Evolutionary conservation across 2,797 vertebrate genomes (phyloP), one percentile per base, ranked within the genome.

Genomic region (Malacoctenus gilli): DNA sequence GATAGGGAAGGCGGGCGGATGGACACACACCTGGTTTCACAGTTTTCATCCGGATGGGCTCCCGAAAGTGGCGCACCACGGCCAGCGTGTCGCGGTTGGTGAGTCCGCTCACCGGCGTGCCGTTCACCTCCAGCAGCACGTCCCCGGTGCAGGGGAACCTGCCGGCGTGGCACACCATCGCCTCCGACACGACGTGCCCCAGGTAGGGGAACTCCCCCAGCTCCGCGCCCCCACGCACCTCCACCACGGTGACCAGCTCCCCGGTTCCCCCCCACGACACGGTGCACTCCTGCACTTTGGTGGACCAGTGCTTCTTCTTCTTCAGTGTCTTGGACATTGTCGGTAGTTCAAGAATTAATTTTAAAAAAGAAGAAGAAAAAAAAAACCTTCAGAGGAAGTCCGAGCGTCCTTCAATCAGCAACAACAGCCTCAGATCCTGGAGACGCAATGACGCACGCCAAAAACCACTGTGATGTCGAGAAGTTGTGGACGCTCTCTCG

Each of bases 71-170:
- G 31, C 95, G 91, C 77, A 98, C 89, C 82, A 98, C 96, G 21
- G 96, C 96, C 76, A 96, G 89, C 4, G 95, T 95, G 90, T 98
- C 96, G 49, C 96, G 91, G 90, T 96, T 85, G 44, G 96, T 98
- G 72, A 98, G 95, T 64, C 96, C 96, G 86, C 96, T 98, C 62
- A 98, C 96, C 1, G 96, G 96, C 10, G 96, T 98, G 59, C 95
- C 95, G 89, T 97, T 98, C 82, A 98, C 96, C 89, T 98, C 96
- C 87, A 98, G 90, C 79, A 98, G 91, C 79, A 98, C 94, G 83
- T 98, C 95, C 14, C 95, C 96, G 1, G 88, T 76, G 61, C 80
- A 14, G 36, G 95, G 95, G 13, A 90, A 66, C 79, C 94, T 92
- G 55, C 96, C 95, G 38, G 88, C 88, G 73, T 89, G 85, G 86